These are phyloP conservation scores for Ericerus pela DNA, from an alignment of 1,140 invertebrate genomes.

Conservation along the genomic window DNA sequence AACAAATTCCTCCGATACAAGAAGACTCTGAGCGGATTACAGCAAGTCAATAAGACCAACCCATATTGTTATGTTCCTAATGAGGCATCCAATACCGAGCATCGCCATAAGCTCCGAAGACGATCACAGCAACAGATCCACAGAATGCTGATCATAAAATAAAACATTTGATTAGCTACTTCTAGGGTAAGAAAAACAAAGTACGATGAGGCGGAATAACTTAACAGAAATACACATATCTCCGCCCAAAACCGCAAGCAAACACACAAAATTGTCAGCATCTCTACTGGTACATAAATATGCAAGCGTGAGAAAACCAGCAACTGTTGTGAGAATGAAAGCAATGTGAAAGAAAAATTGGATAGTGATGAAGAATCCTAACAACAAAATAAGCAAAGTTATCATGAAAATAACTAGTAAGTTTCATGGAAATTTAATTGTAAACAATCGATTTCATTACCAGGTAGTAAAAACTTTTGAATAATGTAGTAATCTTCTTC, in stretches of 20 bases:
- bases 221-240: slow-evolving; percentile 49
- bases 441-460: slow-evolving; percentile 14
- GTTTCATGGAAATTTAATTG: background rate
- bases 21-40: slow-evolving; percentile 42
- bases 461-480: slow-evolving; percentile 17
- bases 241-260: slow-evolving; percentile 54
- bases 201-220: too few species aligned
- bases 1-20: slow-evolving; percentile 28
- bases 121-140: slow-evolving; percentile 53
- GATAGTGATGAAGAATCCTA: slow-evolving; percentile 80
- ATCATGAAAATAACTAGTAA: background rate
- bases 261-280: slow-evolving; percentile 56
- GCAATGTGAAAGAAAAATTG: slow-evolving; percentile 84
- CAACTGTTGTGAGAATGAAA: slow-evolving; percentile 58
- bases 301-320: slow-evolving; percentile 49
- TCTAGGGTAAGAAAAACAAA: too few species aligned
- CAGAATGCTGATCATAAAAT: slow-evolving; percentile 48
- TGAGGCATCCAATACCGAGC: slow-evolving; percentile 90
- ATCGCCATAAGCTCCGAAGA: slow-evolving; percentile 79
- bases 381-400: slow-evolving; percentile 25
- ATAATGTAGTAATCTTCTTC: slow-evolving; percentile 50
- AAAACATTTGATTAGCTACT: background rate
- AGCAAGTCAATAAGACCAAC: slow-evolving; percentile 83
- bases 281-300: slow-evolving; percentile 62
- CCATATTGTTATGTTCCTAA: slow-evolving; percentile 88